Evolutionary conservation across 53 echinoderm and acorn worm species (phyloP).

Genomic region (Echinometra lucunter): DNA sequence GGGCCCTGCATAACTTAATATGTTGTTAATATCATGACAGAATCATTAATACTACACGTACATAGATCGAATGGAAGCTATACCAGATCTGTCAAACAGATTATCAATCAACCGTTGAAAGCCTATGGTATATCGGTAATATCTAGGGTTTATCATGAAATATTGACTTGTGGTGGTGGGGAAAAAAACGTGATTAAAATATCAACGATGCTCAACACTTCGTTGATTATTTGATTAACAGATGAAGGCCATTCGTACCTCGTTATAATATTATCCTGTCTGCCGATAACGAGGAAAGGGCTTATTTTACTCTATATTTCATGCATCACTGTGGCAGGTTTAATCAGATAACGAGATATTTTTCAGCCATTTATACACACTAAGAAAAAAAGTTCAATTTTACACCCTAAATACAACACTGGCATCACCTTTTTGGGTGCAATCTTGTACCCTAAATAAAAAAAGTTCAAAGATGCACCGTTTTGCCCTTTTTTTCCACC

Average conservation of each 20-base stretch:
- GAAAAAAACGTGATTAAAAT: not conserved
- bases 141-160: not conserved
- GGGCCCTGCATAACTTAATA: too few relatives aligned
- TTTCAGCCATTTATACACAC: not conserved
- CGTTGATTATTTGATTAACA: not conserved
- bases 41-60: too few relatives aligned
- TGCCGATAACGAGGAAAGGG: not conserved
- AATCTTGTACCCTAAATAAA: too few relatives aligned
- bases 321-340: not conserved
- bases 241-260: not conserved
- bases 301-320: not conserved
- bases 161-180: not conserved
- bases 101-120: not conserved
- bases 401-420: too few relatives aligned
- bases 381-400: too few relatives aligned
- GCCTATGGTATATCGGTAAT: not conserved
- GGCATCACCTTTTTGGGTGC: too few relatives aligned
- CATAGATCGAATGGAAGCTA: too few relatives aligned
- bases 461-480: too few relatives aligned
- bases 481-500: too few relatives aligned
- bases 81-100: too few relatives aligned
- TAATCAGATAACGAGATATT: not conserved
- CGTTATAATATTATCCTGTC: not conserved
- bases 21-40: too few relatives aligned
- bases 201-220: not conserved